Conservation (phyloP, 2,888 invertebrate genomes). For the Dasypolia templi region DNA sequence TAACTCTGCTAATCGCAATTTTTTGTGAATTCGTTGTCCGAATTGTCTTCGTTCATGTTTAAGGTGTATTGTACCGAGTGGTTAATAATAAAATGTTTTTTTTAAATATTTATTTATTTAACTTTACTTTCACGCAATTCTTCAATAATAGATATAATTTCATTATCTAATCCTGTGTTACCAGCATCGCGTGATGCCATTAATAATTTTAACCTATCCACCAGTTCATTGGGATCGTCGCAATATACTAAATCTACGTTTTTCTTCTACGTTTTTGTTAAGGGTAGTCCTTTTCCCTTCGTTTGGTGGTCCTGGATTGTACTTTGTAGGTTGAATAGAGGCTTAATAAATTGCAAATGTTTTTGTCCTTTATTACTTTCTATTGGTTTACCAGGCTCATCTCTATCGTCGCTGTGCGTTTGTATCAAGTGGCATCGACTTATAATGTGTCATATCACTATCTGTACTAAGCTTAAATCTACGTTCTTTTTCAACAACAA, state of each 20-base stretch:
- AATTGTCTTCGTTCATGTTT: slow-evolving; percentile 1
- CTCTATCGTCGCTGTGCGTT: no score
- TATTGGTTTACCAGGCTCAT: no score
- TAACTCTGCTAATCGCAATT: slow-evolving; percentile 3
- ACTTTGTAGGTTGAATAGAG: not conserved
- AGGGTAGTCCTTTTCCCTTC: not conserved
- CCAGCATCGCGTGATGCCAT: slow-evolving; percentile 2
- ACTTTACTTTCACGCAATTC: slow-evolving; percentile 5
- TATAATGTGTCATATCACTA: no score
- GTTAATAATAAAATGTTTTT: not conserved
- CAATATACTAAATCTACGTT: not conserved
- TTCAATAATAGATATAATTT: slow-evolving; percentile 7
- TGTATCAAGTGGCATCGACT: no score
- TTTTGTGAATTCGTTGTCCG: not conserved
- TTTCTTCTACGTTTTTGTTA: not conserved
- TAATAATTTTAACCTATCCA: slow-evolving; percentile 8
- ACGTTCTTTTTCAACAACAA: no score
- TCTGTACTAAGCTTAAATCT: no score
- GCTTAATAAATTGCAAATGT: not conserved
- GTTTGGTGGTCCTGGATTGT: no score
- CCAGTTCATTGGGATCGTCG: not conserved
- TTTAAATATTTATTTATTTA: not conserved
- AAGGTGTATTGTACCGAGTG: not conserved
- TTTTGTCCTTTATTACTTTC: no score
- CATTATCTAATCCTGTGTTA: slow-evolving; percentile 3